Evolutionary conservation across 2,888 invertebrate genomes (phyloP).

Genomic region (Ferrisia virgata): DNA sequence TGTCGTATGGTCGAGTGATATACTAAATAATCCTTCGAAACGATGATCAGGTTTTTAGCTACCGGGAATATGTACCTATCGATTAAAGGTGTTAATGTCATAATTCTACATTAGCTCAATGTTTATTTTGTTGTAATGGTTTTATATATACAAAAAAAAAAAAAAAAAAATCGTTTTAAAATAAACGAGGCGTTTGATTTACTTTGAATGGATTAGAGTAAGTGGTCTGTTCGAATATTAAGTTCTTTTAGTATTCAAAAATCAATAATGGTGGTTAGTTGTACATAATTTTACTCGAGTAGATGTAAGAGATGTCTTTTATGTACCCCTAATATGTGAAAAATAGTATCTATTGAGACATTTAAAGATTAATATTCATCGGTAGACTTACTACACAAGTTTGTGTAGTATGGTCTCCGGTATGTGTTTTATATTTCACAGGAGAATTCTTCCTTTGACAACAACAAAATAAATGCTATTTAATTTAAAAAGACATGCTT

Average conservation of each 20-base stretch:
- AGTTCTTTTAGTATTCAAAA: not conserved
- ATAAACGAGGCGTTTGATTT: not conserved
- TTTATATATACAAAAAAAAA: too few relatives aligned
- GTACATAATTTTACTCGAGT: not conserved
- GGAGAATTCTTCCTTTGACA: not conserved
- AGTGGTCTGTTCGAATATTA: not conserved
- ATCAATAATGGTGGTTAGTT: not conserved
- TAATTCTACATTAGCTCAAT: not conserved
- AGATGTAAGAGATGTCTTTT: not conserved
- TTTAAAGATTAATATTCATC: not conserved
- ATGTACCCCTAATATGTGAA: not conserved
- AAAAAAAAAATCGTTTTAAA: not conserved
- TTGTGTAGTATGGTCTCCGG: not conserved
- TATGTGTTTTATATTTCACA: not conserved
- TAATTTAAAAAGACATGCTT: constrained; percentile 4
- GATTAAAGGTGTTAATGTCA: not conserved
- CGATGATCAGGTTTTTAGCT: not conserved
- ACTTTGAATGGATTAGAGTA: not conserved
- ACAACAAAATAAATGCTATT: not conserved
- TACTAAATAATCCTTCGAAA: not conserved
- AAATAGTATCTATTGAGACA: not conserved
- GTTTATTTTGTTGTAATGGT: not conserved
- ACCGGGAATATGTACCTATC: not conserved
- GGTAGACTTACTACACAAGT: not conserved
- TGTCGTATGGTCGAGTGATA: not conserved